phyloP scores from a whole-genome alignment of 2,113 vertebrate species.

The Cygnus atratus region DNA sequence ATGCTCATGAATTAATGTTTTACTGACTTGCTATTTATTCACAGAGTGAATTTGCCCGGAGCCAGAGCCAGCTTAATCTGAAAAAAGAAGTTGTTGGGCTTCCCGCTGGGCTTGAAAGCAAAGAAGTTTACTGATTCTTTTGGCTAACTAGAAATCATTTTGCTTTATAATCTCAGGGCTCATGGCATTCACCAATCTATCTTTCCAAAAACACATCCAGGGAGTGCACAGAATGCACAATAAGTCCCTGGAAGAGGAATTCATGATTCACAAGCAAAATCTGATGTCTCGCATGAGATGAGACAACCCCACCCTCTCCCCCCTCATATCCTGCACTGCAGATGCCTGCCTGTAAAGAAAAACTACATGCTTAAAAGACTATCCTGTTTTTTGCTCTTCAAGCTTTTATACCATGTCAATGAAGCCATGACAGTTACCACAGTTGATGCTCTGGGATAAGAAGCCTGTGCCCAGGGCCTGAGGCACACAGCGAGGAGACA shows the following conservation, averaged over 20 bases:
- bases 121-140: slow-evolving; percentile 32
- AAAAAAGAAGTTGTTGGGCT: slow-evolving; percentile 45
- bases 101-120: background rate
- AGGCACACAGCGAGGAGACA: background rate
- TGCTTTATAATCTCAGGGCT: slow-evolving; percentile 23
- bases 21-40: background rate
- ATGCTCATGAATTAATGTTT: background rate
- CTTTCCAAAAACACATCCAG: background rate
- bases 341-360: background rate
- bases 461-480: background rate
- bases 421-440: background rate
- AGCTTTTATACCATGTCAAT: background rate
- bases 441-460: background rate
- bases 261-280: background rate
- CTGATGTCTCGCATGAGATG: background rate
- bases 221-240: background rate
- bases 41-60: background rate
- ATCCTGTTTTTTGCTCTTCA: background rate
- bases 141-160: slow-evolving; percentile 15
- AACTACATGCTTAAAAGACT: background rate
- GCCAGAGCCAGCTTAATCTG: slow-evolving; percentile 29
- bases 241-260: slow-evolving; percentile 3
- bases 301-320: background rate
- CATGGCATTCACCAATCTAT: background rate
- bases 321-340: background rate